Evolutionary conservation across 2,888 invertebrate genomes (phyloP).

Genomic region (Aquatica leii): DNA sequence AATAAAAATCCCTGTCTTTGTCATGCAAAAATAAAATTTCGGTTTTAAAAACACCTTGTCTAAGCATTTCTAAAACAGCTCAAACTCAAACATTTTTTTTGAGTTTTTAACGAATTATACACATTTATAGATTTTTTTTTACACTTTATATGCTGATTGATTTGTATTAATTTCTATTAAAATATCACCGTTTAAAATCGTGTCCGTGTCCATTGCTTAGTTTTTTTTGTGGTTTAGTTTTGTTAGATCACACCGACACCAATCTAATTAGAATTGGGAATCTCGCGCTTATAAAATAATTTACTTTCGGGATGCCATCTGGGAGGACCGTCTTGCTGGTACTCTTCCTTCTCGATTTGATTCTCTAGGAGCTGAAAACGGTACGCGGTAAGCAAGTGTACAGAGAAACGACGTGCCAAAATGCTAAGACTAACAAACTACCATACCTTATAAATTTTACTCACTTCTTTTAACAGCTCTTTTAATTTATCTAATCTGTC

Average conservation of each 20-base stretch:
- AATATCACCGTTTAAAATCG: slow-evolving; percentile 29
- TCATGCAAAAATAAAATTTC: too few relatives aligned
- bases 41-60: too few relatives aligned
- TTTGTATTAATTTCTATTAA: slow-evolving; percentile 11
- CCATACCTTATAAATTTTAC: slow-evolving; percentile 46
- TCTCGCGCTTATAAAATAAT: slow-evolving; percentile 56
- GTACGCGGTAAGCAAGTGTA: not conserved
- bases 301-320: slow-evolving; percentile 57
- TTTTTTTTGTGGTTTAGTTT: slow-evolving; percentile 12
- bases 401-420: not conserved
- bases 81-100: too few relatives aligned
- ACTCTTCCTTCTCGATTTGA: slow-evolving; percentile 56
- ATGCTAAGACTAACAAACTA: not conserved
- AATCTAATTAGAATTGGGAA: slow-evolving; percentile 35
- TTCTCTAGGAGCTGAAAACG: slow-evolving; percentile 51
- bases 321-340: slow-evolving; percentile 51
- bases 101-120: too few relatives aligned
- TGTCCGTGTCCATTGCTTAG: slow-evolving; percentile 29
- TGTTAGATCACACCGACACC: slow-evolving; percentile 18
- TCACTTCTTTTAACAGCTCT: slow-evolving; percentile 66
- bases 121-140: slow-evolving; percentile 11
- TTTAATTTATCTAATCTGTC: slow-evolving; percentile 65
- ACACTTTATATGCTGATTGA: too few relatives aligned
- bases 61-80: too few relatives aligned
- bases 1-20: slow-evolving; percentile 4